Percentiles rank a stretch among this genome's conserved stretches.
Conservation (phyloP, 2,113 vertebrate genomes). For the Eptesicus fuscus region DNA sequence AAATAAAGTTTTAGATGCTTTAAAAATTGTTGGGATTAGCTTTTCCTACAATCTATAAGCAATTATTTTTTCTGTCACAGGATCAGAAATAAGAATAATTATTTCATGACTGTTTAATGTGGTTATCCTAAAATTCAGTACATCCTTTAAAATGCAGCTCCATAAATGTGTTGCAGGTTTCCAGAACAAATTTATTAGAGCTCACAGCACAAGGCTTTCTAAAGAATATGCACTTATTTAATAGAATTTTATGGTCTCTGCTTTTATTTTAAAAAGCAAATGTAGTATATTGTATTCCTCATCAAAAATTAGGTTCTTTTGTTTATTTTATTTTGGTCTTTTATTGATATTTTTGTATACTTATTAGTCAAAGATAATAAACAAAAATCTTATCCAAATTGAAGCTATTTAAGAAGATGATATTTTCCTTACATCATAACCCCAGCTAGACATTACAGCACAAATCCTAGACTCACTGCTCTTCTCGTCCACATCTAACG, state of each 20-base stretch:
- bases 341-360: conserved; percentile 19
- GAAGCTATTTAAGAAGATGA: conserved; percentile 2
- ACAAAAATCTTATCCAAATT: neutral
- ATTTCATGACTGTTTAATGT: conserved; percentile 38
- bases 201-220: neutral
- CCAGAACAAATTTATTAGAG: conserved; percentile 34
- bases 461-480: neutral
- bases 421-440: neutral
- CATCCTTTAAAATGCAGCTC: conserved; percentile 31
- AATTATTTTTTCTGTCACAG: neutral
- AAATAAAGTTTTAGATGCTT: conserved; percentile 16
- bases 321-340: neutral
- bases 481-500: neutral
- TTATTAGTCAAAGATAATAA: neutral
- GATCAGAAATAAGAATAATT: conserved; percentile 38
- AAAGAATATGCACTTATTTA: conserved; percentile 5
- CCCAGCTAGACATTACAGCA: neutral
- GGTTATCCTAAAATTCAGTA: conserved; percentile 34
- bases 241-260: conserved; percentile 11
- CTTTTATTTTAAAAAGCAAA: conserved; percentile 50
- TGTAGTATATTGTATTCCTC: neutral
- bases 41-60: neutral
- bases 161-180: conserved; percentile 27
- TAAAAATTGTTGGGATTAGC: neutral
- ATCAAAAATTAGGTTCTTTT: conserved; percentile 12